Evolutionary conservation across 1,140 invertebrate genomes (phyloP), one percentile per base, ranked within the genome.

Genomic region (Zaprionus lachaisei): DNA sequence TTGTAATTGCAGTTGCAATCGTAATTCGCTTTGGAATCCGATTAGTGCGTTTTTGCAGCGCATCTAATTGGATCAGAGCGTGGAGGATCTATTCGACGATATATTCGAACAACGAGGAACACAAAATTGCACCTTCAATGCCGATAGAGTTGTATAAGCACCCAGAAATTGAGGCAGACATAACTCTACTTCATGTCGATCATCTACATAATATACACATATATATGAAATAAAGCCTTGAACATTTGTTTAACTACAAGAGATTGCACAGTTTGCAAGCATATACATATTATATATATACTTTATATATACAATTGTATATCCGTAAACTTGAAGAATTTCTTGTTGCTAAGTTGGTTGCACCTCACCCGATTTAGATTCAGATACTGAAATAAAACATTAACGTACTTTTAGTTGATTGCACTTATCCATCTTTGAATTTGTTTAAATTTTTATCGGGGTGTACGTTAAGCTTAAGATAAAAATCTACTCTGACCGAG

Each of bases 11-110:
- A 22, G 5, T 14, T 51, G 47, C 47, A 54, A 68, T 73, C 41
- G 68, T 47, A 72, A 73, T 72, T 63, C 31, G 68, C 24, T 66
- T 76, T 57, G 79, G 62, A 61, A 84, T 85, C 79, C 65, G 75
- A 72, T 72, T 77, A 56, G 60, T 58, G 63, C 41, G 61, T 54
- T 51, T 68, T 38, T 14, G n/a, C 64, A 63, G 57, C 79, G 66
- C 81, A 75, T 31, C 81, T 72, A 71, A 80, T 79, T 79, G 82
- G 55, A 51, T 24, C 63, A 66, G 26, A 51, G 11, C 12, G 20
- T 24, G 20, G 9, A 24, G 58, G 49, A 80, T 80, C 14, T 47
- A 17, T 47, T 47, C n/a, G n/a, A 62, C 54, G n/a, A 55, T 31
- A 12, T 22, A 38, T 26, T 38, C 14, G 20, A 28, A 57, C 58